A percentile compares a stretch with the other conserved stretches of the same genome.
These are phyloP conservation scores for Tachystola acroxantha DNA, from an alignment of 2,888 invertebrate genomes.

Conservation along the genomic window DNA sequence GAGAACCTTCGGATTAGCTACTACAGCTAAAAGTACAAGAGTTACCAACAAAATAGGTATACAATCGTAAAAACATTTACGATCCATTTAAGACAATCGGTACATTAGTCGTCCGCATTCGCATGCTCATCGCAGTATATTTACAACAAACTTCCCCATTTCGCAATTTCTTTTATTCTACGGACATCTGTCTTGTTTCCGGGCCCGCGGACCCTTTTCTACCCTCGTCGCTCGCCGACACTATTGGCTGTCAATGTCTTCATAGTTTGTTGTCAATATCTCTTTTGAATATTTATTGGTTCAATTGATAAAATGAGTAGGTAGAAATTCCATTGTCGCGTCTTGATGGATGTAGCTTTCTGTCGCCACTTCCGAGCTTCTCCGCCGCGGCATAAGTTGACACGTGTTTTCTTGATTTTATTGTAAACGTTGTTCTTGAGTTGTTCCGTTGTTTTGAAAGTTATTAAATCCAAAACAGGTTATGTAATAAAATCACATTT, in stretches of 20 bases:
- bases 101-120: conserved; percentile 1
- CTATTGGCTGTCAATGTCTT: conserved; percentile 66
- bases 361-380: no score
- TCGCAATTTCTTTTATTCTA: conserved; percentile 51
- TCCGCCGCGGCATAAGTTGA: no score
- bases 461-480: no score
- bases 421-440: no score
- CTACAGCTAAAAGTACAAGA: no score
- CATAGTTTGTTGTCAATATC: conserved; percentile 49
- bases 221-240: conserved; percentile 53
- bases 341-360: no score
- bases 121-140: not conserved
- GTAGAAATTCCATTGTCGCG: not conserved
- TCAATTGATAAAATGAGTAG: conserved; percentile 4
- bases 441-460: no score
- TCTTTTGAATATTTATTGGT: conserved; percentile 35
- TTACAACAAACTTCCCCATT: conserved; percentile 35
- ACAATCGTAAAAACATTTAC: no score
- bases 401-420: no score
- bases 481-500: no score
- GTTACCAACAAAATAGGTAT: no score
- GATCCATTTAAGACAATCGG: conserved; percentile 4
- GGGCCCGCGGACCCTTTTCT: conserved; percentile 43
- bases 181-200: conserved; percentile 57
- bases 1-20: no score